These are phyloP conservation scores for Lycocerus yunnanus DNA, from an alignment of 2,888 invertebrate species.

Conservation along the genomic window DNA sequence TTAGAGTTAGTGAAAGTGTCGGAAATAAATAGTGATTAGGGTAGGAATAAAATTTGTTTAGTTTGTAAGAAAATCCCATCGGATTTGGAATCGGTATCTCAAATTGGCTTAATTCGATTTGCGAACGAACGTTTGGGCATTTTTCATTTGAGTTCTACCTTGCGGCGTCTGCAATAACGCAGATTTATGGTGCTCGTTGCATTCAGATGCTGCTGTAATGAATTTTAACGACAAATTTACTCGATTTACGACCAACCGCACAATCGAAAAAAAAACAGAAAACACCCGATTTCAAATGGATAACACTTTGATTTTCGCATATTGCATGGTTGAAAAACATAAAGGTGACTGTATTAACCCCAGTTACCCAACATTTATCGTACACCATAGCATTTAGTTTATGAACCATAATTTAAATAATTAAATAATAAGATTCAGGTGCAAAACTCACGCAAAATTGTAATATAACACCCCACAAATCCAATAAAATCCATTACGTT, in stretches of 20 bases:
- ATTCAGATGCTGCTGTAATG: slow-evolving; percentile 24
- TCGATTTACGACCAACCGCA: slow-evolving; percentile 10
- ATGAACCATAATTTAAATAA: not conserved
- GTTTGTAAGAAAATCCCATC: slow-evolving; percentile 18
- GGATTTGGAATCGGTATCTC: slow-evolving; percentile 17
- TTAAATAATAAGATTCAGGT: not conserved
- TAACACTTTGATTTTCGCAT: not conserved
- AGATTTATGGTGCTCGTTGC: slow-evolving; percentile 22
- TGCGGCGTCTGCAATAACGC: slow-evolving; percentile 25
- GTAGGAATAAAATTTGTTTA: slow-evolving; percentile 23
- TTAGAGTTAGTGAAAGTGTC: slow-evolving; percentile 13
- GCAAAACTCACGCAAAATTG: not conserved
- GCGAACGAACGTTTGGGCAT: slow-evolving; percentile 25
- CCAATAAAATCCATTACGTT: slow-evolving; percentile 1
- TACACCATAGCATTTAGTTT: not conserved
- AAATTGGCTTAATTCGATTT: slow-evolving; percentile 30
- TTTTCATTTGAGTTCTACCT: slow-evolving; percentile 28
- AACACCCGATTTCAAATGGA: not conserved
- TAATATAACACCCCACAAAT: not conserved
- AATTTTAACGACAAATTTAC: slow-evolving; percentile 24
- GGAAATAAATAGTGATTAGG: slow-evolving; percentile 25
- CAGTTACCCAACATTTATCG: not conserved
- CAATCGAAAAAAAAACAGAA: not conserved
- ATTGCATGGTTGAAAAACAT: not conserved
- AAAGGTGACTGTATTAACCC: not conserved